Percentiles rank a stretch among this genome's conserved stretches.
Conservation (phyloP, 2,113 vertebrate species). For the Trogon surrucura region DNA sequence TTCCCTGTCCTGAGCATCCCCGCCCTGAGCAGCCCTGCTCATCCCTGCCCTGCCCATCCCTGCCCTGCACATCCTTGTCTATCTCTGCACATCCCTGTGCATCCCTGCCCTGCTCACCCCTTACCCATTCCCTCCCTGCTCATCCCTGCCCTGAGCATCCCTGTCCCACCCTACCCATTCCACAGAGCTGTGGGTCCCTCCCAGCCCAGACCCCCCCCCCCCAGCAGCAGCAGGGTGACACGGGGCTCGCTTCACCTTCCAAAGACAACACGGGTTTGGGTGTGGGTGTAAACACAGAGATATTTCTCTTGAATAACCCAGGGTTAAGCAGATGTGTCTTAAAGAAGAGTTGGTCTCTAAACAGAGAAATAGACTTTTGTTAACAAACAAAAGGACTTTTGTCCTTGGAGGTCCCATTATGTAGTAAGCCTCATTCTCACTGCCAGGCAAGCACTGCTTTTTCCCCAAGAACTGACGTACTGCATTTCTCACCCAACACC, state of each 20-base stretch:
- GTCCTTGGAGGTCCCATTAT: too few relatives aligned
- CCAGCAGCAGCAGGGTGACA: background rate
- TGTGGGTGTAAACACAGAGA: rapidly evolving
- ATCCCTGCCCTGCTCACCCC: too few relatives aligned
- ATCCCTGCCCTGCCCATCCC: background rate
- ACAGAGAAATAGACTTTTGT: too few relatives aligned
- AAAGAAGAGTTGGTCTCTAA: background rate
- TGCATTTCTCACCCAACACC: background rate
- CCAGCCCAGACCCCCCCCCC: too few relatives aligned
- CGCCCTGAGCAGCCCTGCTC: background rate
- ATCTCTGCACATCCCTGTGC: background rate
- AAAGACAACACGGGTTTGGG: too few relatives aligned
- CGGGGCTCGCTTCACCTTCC: rapidly evolving
- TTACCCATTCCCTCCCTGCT: too few relatives aligned
- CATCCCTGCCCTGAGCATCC: too few relatives aligned
- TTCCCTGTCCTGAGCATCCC: background rate
- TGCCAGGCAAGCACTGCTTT: background rate
- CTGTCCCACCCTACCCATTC: background rate
- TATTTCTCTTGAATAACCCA: too few relatives aligned
- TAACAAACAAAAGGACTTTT: background rate
- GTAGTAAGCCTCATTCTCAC: rapidly evolving
- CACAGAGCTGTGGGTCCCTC: background rate
- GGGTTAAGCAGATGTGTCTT: background rate
- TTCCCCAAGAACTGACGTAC: background rate
- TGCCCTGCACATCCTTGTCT: background rate